These are phyloP conservation scores for Vulpes lagopus DNA, from an alignment of 2,113 vertebrate species.

Conservation along the genomic window DNA sequence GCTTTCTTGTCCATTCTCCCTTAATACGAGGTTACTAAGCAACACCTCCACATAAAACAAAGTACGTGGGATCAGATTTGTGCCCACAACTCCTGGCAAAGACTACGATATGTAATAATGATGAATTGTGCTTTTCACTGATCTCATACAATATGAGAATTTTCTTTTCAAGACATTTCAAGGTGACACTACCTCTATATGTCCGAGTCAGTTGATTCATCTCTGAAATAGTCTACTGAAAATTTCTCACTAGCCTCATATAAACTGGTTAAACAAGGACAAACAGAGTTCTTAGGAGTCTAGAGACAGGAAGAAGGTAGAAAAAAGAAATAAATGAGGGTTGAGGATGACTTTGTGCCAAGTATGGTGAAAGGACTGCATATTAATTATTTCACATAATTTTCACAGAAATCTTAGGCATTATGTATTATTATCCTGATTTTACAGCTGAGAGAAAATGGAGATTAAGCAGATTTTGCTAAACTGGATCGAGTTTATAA, in stretches of 20 bases:
- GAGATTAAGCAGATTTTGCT: neutral
- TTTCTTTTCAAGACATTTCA: conserved; percentile 68
- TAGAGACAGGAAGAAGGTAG: neutral
- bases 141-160: conserved; percentile 50
- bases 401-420: conserved; percentile 31
- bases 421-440: neutral
- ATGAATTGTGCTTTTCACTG: conserved; percentile 54
- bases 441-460: neutral
- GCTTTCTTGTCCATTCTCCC: conserved; percentile 65
- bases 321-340: neutral
- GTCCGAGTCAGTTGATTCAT: neutral
- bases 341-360: neutral
- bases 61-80: conserved; percentile 54
- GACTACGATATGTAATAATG: conserved; percentile 44
- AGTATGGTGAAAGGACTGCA: neutral
- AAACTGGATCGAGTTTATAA: neutral
- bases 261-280: neutral
- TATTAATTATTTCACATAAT: conserved; percentile 34
- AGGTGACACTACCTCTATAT: conserved; percentile 31
- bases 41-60: conserved; percentile 77
- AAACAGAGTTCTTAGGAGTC: neutral
- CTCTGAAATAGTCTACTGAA: conserved; percentile 38
- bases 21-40: conserved; percentile 78
- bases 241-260: conserved; percentile 43
- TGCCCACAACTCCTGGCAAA: conserved; percentile 58